Base-by-base conservation (phyloP, 2,888 invertebrate species). In the Apamea epomidion region DNA sequence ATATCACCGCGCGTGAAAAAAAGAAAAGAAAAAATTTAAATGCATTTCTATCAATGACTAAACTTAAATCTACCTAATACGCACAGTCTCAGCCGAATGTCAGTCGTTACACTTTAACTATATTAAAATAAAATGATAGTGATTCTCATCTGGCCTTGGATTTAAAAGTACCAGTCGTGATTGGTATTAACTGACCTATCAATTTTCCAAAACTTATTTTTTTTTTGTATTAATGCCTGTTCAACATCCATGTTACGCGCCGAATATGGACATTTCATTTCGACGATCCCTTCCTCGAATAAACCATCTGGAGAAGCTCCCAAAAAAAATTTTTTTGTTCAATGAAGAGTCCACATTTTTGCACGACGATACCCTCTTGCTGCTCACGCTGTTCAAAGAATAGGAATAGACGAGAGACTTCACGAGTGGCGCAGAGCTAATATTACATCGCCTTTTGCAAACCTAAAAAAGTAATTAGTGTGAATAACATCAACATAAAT, bases 301-400 rank as follows among this genome's bases (percentile, higher is more conserved):
- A 67, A 25, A 42, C 67, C 67, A 67, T 67, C 67, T 21, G 67
- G 67, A 10, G 37, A 67, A 1, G 25, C 67, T 67, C 67, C 65
- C 67, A 32, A 67, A 64, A 21, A 67, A 42, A 65, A 65, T 65
- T 4, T 5, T 37, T 67, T 25, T 67, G 21, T 37, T 67, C 65
- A 67, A 42, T 67, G 37, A 67, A 67, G 25, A 67, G 65, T 12
- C 65, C 21, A 12, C 65, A 67, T 67, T 67, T 67, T 67, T 67
- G 25, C 37, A 37, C 37, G 37, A 67, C 65, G 18, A 65, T 65
- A 18, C 65, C 37, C 21, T 21, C 18, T 5, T 67, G 25, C 12
- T 67, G 37, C 10, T 25, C n/a, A 67, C 67, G 67, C 14, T 67
- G 25, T 67, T 67, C 37, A 67, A 67, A 42, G 67, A 42, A 67